phyloP scores from a whole-genome alignment of 2,113 vertebrate species.

The Arizona elegans region DNA sequence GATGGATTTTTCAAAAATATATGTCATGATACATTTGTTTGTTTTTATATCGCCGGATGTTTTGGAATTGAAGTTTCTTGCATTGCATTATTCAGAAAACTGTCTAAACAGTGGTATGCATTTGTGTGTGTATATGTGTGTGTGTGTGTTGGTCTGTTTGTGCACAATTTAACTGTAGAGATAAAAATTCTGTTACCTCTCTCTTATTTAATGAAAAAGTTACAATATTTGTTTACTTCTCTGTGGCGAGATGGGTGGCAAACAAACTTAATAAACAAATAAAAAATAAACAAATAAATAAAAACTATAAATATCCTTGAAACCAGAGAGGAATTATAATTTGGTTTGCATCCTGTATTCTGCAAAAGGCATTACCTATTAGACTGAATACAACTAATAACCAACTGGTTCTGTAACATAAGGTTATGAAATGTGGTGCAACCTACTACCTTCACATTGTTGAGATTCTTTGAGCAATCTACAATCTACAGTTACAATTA shows the following conservation, averaged over 20 bases:
- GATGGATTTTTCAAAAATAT: not conserved
- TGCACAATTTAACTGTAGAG: not conserved
- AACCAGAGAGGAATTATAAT: not conserved
- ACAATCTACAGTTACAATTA: not conserved
- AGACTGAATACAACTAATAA: not conserved
- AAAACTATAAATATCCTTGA: not conserved
- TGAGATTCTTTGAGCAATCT: not conserved
- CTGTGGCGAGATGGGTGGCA: not conserved
- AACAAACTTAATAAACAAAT: not conserved
- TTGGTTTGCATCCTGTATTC: not conserved
- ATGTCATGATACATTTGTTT: not conserved
- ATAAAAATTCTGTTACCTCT: not conserved
- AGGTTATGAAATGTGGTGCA: not conserved
- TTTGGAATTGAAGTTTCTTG: not conserved
- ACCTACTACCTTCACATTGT: not conserved
- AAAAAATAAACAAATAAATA: not conserved
- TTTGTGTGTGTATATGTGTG: not conserved
- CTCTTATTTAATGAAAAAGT: not conserved
- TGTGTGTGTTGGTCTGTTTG: not conserved
- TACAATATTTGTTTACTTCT: not conserved
- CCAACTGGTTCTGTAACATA: not conserved
- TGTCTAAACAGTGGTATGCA: not conserved
- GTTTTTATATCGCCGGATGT: not conserved
- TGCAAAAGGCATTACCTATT: not conserved
- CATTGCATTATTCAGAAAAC: not conserved